Evolutionary conservation across 92 coral and sea anemone genomes (phyloP).

Genomic region (Heteractis magnifica): DNA sequence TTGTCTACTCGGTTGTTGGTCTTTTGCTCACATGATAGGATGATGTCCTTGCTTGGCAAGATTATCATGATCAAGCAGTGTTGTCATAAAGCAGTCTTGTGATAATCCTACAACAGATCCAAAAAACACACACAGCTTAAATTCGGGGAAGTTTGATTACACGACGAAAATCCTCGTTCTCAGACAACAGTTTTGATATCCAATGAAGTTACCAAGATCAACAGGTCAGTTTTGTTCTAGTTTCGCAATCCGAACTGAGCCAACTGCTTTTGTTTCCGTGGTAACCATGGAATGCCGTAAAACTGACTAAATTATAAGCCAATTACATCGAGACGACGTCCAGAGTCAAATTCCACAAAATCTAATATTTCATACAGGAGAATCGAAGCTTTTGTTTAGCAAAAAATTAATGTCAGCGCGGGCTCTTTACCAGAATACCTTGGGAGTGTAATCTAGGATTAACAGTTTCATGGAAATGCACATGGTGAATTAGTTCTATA

Average conservation of each 20-base stretch:
- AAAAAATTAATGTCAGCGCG: neutral
- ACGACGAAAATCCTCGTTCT: no score
- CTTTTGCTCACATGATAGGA: neutral
- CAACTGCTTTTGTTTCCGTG: neutral
- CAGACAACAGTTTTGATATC: no score
- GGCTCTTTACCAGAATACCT: neutral
- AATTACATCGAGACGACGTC: neutral
- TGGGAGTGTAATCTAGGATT: neutral
- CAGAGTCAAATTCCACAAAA: neutral
- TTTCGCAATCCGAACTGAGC: neutral
- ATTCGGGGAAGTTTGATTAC: neutral
- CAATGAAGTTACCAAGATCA: no score
- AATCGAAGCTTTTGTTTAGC: neutral
- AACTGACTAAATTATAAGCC: neutral
- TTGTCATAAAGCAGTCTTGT: neutral
- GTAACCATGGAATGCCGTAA: neutral
- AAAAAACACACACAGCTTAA: neutral
- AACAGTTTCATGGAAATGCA: neutral
- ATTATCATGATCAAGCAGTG: neutral
- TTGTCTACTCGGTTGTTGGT: neutral
- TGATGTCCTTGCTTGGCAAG: neutral
- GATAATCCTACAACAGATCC: slow-evolving; percentile 6
- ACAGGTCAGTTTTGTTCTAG: no score
- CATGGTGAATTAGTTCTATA: neutral
- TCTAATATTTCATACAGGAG: neutral